These are phyloP conservation scores for Erpornis zantholeuca DNA, from an alignment of 2,113 vertebrate species.

Conservation along the genomic window DNA sequence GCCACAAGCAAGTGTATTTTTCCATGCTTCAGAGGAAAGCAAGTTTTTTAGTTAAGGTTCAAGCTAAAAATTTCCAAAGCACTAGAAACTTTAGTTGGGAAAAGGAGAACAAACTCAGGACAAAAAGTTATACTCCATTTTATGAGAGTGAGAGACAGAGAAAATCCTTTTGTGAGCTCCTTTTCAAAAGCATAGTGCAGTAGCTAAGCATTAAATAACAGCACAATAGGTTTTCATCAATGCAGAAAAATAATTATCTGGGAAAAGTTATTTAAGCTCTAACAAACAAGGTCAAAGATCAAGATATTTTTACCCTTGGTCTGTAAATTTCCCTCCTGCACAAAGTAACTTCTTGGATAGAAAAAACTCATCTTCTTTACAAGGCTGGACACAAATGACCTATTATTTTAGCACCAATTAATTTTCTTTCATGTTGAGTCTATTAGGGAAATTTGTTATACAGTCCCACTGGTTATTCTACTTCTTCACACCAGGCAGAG, in stretches of 20 bases:
- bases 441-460: not conserved
- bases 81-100: not conserved
- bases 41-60: not conserved
- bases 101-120: not conserved
- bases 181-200: not conserved
- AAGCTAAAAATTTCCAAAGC: not conserved
- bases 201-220: not conserved
- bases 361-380: not conserved
- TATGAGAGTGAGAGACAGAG: not conserved
- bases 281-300: not conserved
- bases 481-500: not conserved
- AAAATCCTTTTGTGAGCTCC: not conserved
- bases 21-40: not conserved
- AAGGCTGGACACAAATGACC: not conserved
- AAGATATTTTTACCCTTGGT: not conserved
- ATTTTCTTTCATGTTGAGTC: not conserved
- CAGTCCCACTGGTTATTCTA: not conserved
- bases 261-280: not conserved
- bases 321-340: not conserved
- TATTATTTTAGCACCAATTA: not conserved
- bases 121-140: not conserved
- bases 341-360: not conserved
- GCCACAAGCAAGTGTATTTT: not conserved
- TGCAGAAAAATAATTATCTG: conserved; percentile 5
- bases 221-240: conserved; percentile 4